phyloP scores from a whole-genome alignment of 2,113 vertebrate species.

The Epinephelus fuscoguttatus region DNA sequence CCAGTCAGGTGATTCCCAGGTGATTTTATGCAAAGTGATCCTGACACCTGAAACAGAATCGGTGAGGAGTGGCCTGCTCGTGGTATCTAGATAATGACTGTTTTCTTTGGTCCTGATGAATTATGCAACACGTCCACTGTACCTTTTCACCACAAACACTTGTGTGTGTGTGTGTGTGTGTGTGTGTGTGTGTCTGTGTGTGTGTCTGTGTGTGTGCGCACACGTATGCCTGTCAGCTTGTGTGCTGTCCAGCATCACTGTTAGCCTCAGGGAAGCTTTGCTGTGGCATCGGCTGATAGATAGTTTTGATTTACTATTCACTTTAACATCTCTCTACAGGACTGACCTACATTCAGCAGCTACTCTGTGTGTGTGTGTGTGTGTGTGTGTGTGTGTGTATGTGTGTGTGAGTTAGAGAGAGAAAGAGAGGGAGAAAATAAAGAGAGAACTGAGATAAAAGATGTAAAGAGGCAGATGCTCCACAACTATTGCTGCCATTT shows the following conservation, averaged over 20 bases:
- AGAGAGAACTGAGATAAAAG: conserved; percentile 19
- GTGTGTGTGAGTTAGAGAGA: neutral
- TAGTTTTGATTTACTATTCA: conserved; percentile 82
- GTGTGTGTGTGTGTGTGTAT: conserved; percentile 24
- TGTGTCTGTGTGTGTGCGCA: neutral
- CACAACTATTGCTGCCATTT: conserved; percentile 12
- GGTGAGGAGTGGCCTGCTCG: neutral
- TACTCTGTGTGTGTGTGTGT: conserved; percentile 13
- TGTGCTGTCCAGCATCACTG: conserved; percentile 33
- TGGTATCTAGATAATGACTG: conserved; percentile 15
- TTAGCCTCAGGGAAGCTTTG: conserved; percentile 57
- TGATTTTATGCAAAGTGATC: conserved; percentile 9
- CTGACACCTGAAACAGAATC: conserved; percentile 21
- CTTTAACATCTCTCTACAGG: conserved; percentile 75
- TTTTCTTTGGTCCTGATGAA: conserved; percentile 34
- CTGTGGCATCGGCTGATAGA: conserved; percentile 61
- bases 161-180: neutral
- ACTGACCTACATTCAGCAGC: conserved; percentile 80
- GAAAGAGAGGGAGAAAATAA: conserved; percentile 16
- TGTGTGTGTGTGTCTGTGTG: neutral
- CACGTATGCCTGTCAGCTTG: neutral
- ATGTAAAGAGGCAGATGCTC: conserved; percentile 29
- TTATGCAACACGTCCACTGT: conserved; percentile 27
- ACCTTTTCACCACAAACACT: neutral
- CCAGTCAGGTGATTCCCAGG: conserved; percentile 6